Percentiles rank a stretch among this genome's conserved stretches.
Evolutionary conservation across 1,140 invertebrate genomes (phyloP).

Genomic region (Calephelis virginiensis): DNA sequence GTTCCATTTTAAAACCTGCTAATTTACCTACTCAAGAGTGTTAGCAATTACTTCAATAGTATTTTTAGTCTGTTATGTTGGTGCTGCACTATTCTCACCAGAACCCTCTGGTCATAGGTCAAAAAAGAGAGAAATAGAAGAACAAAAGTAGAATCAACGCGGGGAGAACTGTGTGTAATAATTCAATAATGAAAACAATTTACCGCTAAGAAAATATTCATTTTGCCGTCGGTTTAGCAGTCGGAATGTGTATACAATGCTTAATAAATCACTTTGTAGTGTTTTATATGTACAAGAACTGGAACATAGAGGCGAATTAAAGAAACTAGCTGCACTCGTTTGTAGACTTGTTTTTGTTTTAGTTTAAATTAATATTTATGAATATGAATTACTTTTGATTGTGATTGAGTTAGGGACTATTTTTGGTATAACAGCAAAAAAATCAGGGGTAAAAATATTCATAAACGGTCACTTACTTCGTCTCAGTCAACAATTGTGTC

Average conservation of each 20-base stretch:
- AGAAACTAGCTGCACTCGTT: constrained; percentile 27
- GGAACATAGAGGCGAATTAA: constrained; percentile 9
- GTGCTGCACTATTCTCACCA: no score
- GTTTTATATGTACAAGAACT: constrained; percentile 32
- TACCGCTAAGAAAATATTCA: constrained; percentile 46
- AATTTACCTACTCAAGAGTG: no score
- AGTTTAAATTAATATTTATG: neutral
- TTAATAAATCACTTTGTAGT: constrained; percentile 24
- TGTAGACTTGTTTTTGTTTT: constrained; percentile 3
- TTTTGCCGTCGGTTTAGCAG: constrained; percentile 30
- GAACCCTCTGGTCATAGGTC: no score
- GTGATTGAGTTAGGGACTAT: neutral
- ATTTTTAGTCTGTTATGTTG: no score
- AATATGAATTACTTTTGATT: constrained; percentile 7
- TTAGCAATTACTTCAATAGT: no score
- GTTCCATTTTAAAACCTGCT: no score
- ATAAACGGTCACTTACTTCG: no score
- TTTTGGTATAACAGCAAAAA: no score
- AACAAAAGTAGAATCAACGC: no score
- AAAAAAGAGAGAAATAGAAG: no score
- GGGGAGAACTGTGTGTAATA: neutral
- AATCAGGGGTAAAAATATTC: no score
- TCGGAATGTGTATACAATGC: constrained; percentile 30
- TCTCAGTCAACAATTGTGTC: no score
- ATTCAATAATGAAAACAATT: constrained; percentile 15